These are phyloP conservation scores for Lepisosteus osseus DNA, from an alignment of 2,113 vertebrate species.

Conservation along the genomic window DNA sequence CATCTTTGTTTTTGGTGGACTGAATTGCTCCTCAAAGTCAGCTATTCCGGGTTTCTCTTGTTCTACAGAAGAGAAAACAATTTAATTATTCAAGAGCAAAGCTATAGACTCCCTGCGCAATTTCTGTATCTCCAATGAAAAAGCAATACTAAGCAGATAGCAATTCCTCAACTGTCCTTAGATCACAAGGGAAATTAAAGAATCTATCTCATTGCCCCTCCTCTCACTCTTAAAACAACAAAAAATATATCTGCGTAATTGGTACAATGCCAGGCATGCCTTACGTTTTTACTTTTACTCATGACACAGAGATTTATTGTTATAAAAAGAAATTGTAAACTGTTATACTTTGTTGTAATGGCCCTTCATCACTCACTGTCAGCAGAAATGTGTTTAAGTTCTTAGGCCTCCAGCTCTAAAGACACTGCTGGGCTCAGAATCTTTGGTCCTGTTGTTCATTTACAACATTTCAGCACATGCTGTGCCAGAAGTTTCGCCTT, in stretches of 20 bases:
- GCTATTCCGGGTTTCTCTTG: too few species aligned
- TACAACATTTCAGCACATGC: neutral
- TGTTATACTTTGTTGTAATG: conserved; percentile 11
- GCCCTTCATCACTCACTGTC: neutral
- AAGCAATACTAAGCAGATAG: too few species aligned
- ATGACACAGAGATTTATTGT: neutral
- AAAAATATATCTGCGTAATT: neutral
- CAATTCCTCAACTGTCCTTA: neutral
- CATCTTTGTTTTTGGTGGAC: too few species aligned
- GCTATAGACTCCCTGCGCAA: too few species aligned
- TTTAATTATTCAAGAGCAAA: too few species aligned
- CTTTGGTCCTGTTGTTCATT: neutral
- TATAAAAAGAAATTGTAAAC: conserved; percentile 10
- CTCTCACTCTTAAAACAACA: neutral
- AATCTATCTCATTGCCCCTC: neutral
- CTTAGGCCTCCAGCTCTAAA: neutral
- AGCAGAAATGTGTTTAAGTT: conserved; percentile 4
- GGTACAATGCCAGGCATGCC: conserved; percentile 6
- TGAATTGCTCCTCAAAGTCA: too few species aligned
- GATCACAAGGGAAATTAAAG: neutral
- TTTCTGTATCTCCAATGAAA: too few species aligned
- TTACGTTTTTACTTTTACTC: conserved; percentile 12
- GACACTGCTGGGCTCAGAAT: neutral
- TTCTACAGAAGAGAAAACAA: too few species aligned
- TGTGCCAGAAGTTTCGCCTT: neutral